Base-by-base conservation (phyloP, 2,888 invertebrate genomes). In the Mycogona germanica region DNA sequence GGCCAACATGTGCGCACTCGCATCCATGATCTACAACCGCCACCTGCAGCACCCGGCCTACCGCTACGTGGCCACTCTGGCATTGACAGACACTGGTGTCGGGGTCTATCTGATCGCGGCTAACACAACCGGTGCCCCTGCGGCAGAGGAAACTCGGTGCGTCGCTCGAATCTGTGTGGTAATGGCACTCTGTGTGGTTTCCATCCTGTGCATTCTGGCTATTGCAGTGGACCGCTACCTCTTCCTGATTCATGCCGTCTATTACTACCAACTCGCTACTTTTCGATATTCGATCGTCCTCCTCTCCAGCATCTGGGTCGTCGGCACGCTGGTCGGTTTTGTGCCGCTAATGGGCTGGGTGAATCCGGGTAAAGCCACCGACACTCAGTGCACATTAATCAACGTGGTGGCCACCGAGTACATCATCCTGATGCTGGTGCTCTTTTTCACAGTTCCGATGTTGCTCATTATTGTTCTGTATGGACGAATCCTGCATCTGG, bases 221-320 rank as follows among this genome's bases (percentile, higher is more conserved):
- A 51, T 51, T 2, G 51, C 51, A n/a, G 17, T 51, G 4, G 51
- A 51, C 42, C 23, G 51, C 12, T 51, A 51, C 42, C 19, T 51
- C 28, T 51, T 51, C 29, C 28, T 51, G 26, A 21, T 51, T 5
- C 26, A 51, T 6, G 51, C 51, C 19, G 35, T 51, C 4, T 30
- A 29, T 21, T 51, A 51, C 29, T 51, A 51, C 29, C 51, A 51
- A 29, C 25, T 40, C 21, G 40, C 14, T 12, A 51, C 51, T 5
- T 41, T n/a, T 17, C 42, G 40, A 9, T 41, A 42, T 42, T 51
- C 51, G 19, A 26, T 51, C 28, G 17, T 21, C 9, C 14, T 51
- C 28, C 40, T 51, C 19, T 19, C 23, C 25, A 29, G 19, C 17
- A 14, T 41, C 9, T 51, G 51, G 51, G n/a, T n/a, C 6, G n/a